Conservation (phyloP, 2,888 invertebrate genomes). For the Holacanthella duospinosa region DNA sequence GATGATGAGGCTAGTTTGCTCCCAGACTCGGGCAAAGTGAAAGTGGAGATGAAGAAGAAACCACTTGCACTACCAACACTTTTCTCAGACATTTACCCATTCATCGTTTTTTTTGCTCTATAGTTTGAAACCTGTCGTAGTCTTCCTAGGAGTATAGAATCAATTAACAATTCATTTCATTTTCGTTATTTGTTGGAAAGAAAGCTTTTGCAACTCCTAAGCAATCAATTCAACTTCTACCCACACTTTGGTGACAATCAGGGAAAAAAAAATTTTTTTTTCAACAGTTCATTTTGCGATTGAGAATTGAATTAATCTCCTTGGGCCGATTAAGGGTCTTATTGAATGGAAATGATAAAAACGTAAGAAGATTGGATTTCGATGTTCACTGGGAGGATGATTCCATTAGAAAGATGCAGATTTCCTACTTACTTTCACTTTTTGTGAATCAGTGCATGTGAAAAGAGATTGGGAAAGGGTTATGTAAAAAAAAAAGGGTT, state of each 20-base stretch:
- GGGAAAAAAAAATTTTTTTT: not conserved
- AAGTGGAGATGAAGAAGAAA: not conserved
- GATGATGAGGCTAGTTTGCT: conserved; percentile 3
- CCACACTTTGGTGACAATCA: too few relatives aligned
- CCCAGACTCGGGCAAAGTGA: not conserved
- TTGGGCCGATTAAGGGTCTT: not conserved
- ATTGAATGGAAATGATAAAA: not conserved
- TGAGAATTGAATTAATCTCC: not conserved
- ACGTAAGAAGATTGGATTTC: not conserved
- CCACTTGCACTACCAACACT: not conserved
- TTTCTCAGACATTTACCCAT: too few relatives aligned
- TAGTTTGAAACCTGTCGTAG: too few relatives aligned
- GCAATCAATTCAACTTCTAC: not conserved
- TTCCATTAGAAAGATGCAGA: conserved; percentile 5
- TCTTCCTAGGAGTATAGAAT: too few relatives aligned
- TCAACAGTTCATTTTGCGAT: not conserved
- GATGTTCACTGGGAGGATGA: not conserved
- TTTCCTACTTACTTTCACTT: not conserved
- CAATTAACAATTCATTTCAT: not conserved
- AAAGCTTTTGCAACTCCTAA: too few relatives aligned
- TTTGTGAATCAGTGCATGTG: conserved; percentile 3
- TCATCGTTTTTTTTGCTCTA: too few relatives aligned
- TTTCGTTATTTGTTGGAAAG: not conserved
- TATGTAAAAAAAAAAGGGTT: not conserved
- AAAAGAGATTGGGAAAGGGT: not conserved